Base-by-base conservation (phyloP, 2,888 invertebrate genomes). In the Chalcosyrphus nemorum region DNA sequence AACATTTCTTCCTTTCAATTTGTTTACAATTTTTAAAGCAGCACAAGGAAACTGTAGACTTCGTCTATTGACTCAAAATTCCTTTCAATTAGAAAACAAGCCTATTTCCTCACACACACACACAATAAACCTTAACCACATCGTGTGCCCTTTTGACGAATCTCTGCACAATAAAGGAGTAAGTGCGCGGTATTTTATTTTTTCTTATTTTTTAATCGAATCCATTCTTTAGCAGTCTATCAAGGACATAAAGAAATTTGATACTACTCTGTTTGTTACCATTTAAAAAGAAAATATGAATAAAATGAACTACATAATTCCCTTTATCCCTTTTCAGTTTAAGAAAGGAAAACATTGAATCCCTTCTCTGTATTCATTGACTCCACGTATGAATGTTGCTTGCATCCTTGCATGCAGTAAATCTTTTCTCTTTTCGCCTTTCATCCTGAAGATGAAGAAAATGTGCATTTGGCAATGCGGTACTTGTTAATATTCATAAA, bases 401-500 rank as follows among this genome's bases (percentile, higher is more conserved):
- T 50, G 61, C 65, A 45, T 66, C 59, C 38, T 68, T n/a, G 32
- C 38, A 15, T 66, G 66, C 66, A 72, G 77, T 77, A 82, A 82
- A 82, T 82, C 52, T 56, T 56, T 52, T 82, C 52, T 56, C 47
- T 52, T 41, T 43, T n/a, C 24, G 47, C 11, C 43, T 11, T 32
- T 6, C 56, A 29, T 6, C 50, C 70, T 15, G 32, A 65, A 41
- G 17, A 13, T n/a, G n/a, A 45, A 19, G 24, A 63, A 61, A 81
- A 63, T 70, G 68, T 81, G 81, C 75, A 81, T 70, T 75, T 81
- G 76, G 81, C 82, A 75, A 75, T 75, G 75, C 47, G 81, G 75
- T 74, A 56, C 81, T 84, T 80, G 78, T 84, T 84, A 84, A 80
- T 84, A 84, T 84, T 84, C 82, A 84, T 78, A 84, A 84, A 84